These are phyloP conservation scores for Hydractinia symbiolongicarpus DNA, from an alignment of 30 jellyfish, hydroid and myxozoan species.

Conservation along the genomic window DNA sequence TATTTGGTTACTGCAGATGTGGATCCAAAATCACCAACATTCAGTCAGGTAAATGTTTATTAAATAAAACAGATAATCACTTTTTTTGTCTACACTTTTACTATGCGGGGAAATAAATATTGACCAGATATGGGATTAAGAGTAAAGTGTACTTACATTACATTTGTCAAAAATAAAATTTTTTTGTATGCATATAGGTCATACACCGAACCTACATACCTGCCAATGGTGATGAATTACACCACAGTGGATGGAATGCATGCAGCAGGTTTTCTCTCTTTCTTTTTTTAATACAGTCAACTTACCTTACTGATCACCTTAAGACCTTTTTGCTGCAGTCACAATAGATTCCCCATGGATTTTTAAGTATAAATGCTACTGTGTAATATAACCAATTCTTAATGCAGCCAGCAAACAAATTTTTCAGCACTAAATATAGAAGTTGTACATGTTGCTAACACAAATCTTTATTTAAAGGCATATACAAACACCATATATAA, in stretches of 20 bases:
- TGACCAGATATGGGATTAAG: background rate
- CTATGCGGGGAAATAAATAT: background rate
- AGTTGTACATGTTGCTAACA: no score
- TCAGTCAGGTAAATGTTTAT: conserved; percentile 41
- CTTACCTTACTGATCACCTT: no score
- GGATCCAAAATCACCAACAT: conserved; percentile 65
- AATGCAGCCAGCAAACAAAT: no score
- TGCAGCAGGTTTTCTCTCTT: conserved; percentile 66
- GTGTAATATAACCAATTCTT: no score
- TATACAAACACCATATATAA: no score
- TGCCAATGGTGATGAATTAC: conserved; percentile 71
- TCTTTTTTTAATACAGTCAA: no score
- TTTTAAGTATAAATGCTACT: no score
- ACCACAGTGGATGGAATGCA: conserved; percentile 97
- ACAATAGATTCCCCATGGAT: no score
- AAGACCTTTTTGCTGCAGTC: no score
- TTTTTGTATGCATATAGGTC: conserved; percentile 32
- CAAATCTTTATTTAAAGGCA: no score
- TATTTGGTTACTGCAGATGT: conserved; percentile 83
- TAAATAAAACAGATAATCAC: background rate
- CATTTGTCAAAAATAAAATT: background rate
- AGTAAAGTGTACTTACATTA: background rate
- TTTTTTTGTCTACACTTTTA: background rate
- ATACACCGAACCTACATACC: conserved; percentile 79
- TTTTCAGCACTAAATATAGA: no score